Evolutionary conservation across 1,140 invertebrate species (phyloP), one percentile per base, ranked within the genome.

Genomic region (Lutraria rhynchaena): DNA sequence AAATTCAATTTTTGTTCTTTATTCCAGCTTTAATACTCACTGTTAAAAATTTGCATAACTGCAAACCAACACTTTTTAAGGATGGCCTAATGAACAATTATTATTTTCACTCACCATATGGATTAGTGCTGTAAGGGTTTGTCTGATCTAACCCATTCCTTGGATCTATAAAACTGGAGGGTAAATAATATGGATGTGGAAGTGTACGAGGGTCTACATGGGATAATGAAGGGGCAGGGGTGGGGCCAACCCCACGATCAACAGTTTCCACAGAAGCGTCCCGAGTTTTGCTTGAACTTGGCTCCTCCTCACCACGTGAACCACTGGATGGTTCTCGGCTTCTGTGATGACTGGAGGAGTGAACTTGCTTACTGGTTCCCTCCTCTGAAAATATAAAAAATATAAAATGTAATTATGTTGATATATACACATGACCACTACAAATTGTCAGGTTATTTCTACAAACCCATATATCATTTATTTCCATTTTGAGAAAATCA

Each of bases 231-330:
- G 88, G 88, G n/a, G 85, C 69, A 17, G 89, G 89, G 9, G 89
- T 90, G 24, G 89, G 89, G 3, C 89, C 89, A 17, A 89, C 88
- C 31, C 89, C 89, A 19, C 89, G 81, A 76, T 90, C 89, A 2
- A 89, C 87, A 5, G 88, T 90, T 61, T 90, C 89, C 57, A 90
- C 87, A 44, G 70, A 81, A 27, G 70, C 80, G 58, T 81, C 78
- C 7, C 78, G 69, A 19, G 78, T 81, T 33, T 73, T 81, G 44
- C 55, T 81, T 7, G 78, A 73, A 41, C 58, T 84, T 27, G 87
- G 87, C 61, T 88, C 88, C 71, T 90, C 89, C 63, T 88, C 87
- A 44, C 83, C 85, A 4, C 81, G 83, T 11, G 86, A 73, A 55
- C 53, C 58, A n/a, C 58, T 46, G 17, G 65, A 60, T 60, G 65